phyloP scores from a whole-genome alignment of 2,113 vertebrate species.

The Mohoua ochrocephala region DNA sequence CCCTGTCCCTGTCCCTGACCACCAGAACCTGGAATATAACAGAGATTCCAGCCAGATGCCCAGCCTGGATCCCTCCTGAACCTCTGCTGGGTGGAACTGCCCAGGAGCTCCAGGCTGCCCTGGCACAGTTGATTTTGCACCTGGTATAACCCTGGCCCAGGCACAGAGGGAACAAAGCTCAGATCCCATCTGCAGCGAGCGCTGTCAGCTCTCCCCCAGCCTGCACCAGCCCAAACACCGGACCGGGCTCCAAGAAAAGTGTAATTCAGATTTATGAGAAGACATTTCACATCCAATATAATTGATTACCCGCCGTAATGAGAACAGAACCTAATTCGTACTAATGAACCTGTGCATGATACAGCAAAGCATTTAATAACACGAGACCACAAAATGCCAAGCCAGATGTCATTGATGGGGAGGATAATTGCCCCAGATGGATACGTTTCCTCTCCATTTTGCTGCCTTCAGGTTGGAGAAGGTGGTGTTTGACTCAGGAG shows the following conservation, averaged over 20 bases:
- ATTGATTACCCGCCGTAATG: constrained; percentile 52
- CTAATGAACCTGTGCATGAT: constrained; percentile 48
- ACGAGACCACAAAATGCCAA: constrained; percentile 10
- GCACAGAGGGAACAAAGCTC: neutral
- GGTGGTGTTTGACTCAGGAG: neutral
- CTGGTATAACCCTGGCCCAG: neutral
- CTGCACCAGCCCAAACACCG: neutral
- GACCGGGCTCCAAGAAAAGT: neutral
- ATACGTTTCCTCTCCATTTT: neutral
- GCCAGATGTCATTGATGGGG: constrained; percentile 38
- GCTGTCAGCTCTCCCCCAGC: neutral
- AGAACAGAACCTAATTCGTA: constrained; percentile 41
- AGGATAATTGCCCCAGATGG: constrained; percentile 17
- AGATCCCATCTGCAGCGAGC: neutral
- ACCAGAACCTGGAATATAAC: neutral
- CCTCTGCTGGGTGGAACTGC: neutral
- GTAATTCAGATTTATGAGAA: constrained; percentile 62
- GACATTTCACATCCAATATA: constrained; percentile 42
- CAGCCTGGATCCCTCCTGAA: neutral
- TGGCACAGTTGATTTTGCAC: neutral
- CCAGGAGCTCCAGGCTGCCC: neutral
- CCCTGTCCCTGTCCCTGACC: neutral
- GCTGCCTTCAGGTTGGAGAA: neutral
- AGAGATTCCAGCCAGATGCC: neutral
- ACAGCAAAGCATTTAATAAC: constrained; percentile 30